Conservation (phyloP, 2,888 invertebrate genomes). For the Latrodectus hesperus region DNA sequence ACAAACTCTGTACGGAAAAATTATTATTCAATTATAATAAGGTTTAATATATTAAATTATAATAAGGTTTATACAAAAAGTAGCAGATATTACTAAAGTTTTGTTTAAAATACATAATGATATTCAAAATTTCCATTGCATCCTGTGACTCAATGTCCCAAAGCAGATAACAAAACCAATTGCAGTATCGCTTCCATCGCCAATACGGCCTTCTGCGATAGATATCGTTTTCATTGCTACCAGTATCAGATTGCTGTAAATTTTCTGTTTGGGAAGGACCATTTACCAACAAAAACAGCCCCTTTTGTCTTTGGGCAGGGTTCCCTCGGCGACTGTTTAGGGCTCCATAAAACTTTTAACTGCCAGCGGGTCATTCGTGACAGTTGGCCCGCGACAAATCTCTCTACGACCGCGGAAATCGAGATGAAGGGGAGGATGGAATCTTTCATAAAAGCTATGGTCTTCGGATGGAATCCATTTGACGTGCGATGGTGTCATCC, state of each 20-base stretch:
- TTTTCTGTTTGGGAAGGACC: not conserved
- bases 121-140: no score
- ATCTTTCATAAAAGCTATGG: not conserved
- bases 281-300: not conserved
- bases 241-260: not conserved
- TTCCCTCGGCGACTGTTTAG: not conserved
- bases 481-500: not conserved
- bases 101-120: no score
- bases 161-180: not conserved
- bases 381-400: slow-evolving; percentile 3
- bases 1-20: no score
- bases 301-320: not conserved
- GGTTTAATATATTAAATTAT: no score
- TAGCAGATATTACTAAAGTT: no score
- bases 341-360: slow-evolving; percentile 1
- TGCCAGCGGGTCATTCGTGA: slow-evolving; percentile 3
- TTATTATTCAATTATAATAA: no score
- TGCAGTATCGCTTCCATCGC: not conserved
- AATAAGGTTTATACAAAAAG: no score
- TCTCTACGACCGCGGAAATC: not conserved
- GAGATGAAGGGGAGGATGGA: not conserved
- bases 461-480: not conserved
- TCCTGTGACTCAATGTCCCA: no score
- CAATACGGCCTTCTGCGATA: not conserved
- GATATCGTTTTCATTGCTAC: not conserved